These are phyloP conservation scores for Troides aeacus DNA, from an alignment of 2,888 invertebrate genomes.

Conservation along the genomic window DNA sequence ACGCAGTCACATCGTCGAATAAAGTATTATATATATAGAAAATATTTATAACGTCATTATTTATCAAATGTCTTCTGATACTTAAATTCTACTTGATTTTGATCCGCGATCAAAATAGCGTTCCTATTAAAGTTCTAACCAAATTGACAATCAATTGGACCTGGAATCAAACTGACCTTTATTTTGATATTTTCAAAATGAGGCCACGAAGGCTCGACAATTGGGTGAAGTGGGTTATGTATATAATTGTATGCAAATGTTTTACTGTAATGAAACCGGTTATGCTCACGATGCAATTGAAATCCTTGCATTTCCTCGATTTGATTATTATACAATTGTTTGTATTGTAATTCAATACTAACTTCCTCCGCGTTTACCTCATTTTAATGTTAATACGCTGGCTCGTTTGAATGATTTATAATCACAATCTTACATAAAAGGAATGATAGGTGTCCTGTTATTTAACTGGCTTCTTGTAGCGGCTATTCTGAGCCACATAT, in stretches of 20 bases:
- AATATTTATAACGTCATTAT: too few relatives aligned
- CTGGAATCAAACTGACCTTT: not conserved
- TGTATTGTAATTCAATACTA: conserved; percentile 25
- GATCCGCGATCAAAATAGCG: too few relatives aligned
- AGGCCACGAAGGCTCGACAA: not conserved
- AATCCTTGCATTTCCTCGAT: conserved; percentile 10
- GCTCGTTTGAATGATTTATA: conserved; percentile 18
- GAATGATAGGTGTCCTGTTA: not conserved
- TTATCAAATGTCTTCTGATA: too few relatives aligned
- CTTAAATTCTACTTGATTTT: too few relatives aligned
- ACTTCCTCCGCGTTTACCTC: conserved; percentile 22
- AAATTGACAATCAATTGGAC: not conserved
- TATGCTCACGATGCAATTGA: conserved; percentile 12
- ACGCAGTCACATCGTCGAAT: too few relatives aligned
- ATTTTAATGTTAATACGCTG: conserved; percentile 15
- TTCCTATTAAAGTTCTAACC: too few relatives aligned
- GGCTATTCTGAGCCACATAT: too few relatives aligned
- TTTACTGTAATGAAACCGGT: not conserved
- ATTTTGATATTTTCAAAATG: not conserved
- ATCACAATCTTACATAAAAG: not conserved
- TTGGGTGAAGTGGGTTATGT: not conserved
- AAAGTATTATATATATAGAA: too few relatives aligned
- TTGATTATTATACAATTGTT: conserved; percentile 20
- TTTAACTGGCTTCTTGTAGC: too few relatives aligned
- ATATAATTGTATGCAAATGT: not conserved